Evolutionary conservation across 2,113 vertebrate species (phyloP), one percentile per base, ranked within the genome.

Genomic region (Pelvicachromis taeniatus): DNA sequence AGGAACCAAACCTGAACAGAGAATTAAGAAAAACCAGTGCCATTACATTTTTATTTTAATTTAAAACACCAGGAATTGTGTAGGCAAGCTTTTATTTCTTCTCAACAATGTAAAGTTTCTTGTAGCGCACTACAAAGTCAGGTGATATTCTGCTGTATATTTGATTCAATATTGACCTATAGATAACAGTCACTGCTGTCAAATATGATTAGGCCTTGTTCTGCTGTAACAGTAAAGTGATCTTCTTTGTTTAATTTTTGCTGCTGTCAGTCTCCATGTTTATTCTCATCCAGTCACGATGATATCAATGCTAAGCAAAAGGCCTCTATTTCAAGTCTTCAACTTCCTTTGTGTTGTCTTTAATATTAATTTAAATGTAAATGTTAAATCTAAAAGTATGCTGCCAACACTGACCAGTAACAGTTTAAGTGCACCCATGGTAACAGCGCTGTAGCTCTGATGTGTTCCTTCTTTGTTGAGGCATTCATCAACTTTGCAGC

Each of bases 341-440:
- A 45, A 17, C 65, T 70, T 26, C 13, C 38, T 45, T 16, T 70
- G 65, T 45, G 38, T 70, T 70, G 65, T 70, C 63, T 70, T 45
- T 26, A 23, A 4, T 45, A 45, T 42, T 68, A 42, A 26, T 70
- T 70, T 70, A 68, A 68, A 23, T 68, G 38, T 65, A 38, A 65
- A 65, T 65, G 38, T 70, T 45, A 70, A 38, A 26, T 70, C 38
- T 70, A 26, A 45, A 68, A 70, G 6, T 45, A 10, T 6, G 7
- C 21, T 23, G n/a, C 12, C 40, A 12, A 68, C 16, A 23, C 35
- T 68, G n/a, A 7, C 38, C 38, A 70, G n/a, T 68, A 23, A 23
- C 12, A 70, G 8, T 45, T 3, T 16, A 70, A 70, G 38, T 16
- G 38, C 63, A 45, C 21, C 63, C n/a, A 26, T 45, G 38, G n/a